Evolutionary conservation across 53 echinoderm and acorn worm species (phyloP), one percentile per base, ranked within the genome.

Genomic region (Patiria pectinifera): DNA sequence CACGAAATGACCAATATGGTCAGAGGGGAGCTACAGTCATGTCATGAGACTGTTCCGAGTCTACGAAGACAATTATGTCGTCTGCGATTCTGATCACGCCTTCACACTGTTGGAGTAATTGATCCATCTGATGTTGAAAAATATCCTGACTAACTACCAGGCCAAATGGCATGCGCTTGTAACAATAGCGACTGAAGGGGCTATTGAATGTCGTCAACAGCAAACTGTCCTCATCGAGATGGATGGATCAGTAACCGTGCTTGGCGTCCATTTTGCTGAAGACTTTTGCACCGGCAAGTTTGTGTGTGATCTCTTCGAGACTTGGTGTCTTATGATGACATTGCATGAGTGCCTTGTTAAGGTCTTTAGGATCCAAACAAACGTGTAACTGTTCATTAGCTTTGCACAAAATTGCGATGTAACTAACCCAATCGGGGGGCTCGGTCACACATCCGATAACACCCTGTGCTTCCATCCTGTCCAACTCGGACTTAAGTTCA

Each of bases 401-500:
- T 48, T 93, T 93, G 59, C 91, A 87, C 10, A 85, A 78, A 13
- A 91, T 15, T 2, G 93, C 94, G 16, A 96, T 83, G 62, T 76
- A 76, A 61, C 71, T 90, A 24, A 96, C 96, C 94, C 96, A 96
- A 60, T 94, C 93, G 7, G 94, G 93, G 63, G 94, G 94, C 76
- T 96, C 94, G 21, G 87, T 96, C 26, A 96, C 94, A 35, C 46
- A 48, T 22, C 82, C 71, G 46, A 96, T 94, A 11, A 94, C 96
- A 91, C 93, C 83, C 48, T 83, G 83, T 16, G 58, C 80, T 25
- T 90, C 87, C 96, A 96, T 96, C 23, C 83, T 66, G 19, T 91
- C 78, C 7, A 95, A 85, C 43, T 90, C 95, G 1, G 45, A 43
- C 82, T 95, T 91, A 10, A 95, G 69, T 49, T 96, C 91, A 83